These are phyloP conservation scores for Leucania comma DNA, from an alignment of 2,888 invertebrate genomes.

Conservation along the genomic window DNA sequence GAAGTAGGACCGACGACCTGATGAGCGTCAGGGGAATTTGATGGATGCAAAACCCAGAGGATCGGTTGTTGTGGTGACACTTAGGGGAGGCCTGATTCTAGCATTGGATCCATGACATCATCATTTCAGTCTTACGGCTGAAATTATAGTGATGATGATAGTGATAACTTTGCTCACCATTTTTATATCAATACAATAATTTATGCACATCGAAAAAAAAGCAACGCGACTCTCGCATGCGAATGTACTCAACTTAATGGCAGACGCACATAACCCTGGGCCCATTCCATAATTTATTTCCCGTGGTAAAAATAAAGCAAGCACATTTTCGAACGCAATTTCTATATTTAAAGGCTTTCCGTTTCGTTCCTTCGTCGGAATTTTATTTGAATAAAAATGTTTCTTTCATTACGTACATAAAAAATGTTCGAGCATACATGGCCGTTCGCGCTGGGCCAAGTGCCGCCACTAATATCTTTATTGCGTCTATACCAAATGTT, in stretches of 20 bases:
- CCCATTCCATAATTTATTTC: conserved; percentile 64
- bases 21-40: too few species aligned
- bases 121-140: background rate
- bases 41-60: too few species aligned
- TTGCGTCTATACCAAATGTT: conserved; percentile 78
- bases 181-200: background rate
- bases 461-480: conserved; percentile 80
- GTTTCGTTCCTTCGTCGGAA: conserved; percentile 52
- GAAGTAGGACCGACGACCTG: too few species aligned
- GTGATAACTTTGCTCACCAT: background rate
- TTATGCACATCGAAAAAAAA: conserved; percentile 8
- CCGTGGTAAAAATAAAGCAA: conserved; percentile 62
- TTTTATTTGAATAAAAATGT: conserved; percentile 71
- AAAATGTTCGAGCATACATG: conserved; percentile 68
- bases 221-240: conserved; percentile 6
- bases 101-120: background rate
- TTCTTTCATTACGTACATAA: conserved; percentile 69
- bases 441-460: conserved; percentile 65
- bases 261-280: conserved; percentile 58
- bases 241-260: conserved; percentile 52
- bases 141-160: background rate
- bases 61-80: too few species aligned
- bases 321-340: conserved; percentile 62
- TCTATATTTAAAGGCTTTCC: conserved; percentile 60
- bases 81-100: too few species aligned